Base-by-base conservation (phyloP, 1,140 invertebrate genomes). In the Ooceraea biroi region DNA sequence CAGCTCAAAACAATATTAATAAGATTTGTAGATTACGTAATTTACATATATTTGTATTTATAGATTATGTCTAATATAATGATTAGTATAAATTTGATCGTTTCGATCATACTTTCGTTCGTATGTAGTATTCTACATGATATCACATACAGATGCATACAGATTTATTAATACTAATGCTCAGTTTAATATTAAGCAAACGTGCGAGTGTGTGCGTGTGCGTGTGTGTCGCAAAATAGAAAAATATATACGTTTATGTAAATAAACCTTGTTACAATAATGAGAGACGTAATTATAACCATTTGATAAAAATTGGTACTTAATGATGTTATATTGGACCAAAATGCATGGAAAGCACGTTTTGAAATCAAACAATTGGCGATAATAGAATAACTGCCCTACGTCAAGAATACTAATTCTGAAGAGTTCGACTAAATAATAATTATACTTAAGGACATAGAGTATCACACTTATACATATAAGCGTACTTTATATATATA, bases 321-420 rank as follows among this genome's bases (percentile, higher is more conserved):
- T 90, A 86, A 88, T 69, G 84, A 85, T 88, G 86, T 66, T 91
- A 88, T 90, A 86, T 90, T 82, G 89, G 91, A 91, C 91, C 91
- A 91, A 36, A 36, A 91, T 87, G 84, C 86, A 78, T 89, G 82
- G 48, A 61, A 83, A 69, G 65, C 84, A 72, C 84, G 69, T 90
- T 90, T 78, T 86, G 85, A 82, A 89, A 88, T 90, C 41, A 84
- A 85, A 87, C 65, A 90, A 91, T 91, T 90, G 88, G 87, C 86
- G 74, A 88, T 72, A 48, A 90, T 85, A 86, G 83, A 82, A 83
- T 82, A 88, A 92, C 89, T 91, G 89, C 89, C 88, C 90, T 78
- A 78, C 46, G 63, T 68, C 60, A 69, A 85, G 41, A 36, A 84
- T 83, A n/a, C 71, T 69, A 36, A 36, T 80, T 80, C n/a, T 27